These are phyloP conservation scores for Plotosus lineatus DNA, from an alignment of 2,113 vertebrate species.

Conservation along the genomic window DNA sequence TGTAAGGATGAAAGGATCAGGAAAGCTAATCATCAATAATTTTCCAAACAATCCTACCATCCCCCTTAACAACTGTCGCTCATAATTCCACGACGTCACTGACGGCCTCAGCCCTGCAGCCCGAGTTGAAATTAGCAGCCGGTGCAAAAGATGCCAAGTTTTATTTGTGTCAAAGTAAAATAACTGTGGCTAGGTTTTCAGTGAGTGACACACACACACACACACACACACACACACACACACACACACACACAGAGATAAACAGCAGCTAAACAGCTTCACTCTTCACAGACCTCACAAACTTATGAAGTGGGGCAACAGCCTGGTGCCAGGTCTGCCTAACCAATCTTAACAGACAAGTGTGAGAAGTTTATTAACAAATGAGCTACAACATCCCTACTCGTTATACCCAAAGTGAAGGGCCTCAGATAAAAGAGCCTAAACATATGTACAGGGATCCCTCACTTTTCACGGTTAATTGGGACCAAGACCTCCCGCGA, in stretches of 20 bases:
- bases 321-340: conserved; percentile 59
- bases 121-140: conserved; percentile 36
- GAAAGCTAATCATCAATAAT: neutral
- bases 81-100: conserved; percentile 7
- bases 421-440: conserved; percentile 51
- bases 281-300: conserved; percentile 61
- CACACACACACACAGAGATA: no score
- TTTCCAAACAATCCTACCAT: conserved; percentile 1
- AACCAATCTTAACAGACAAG: conserved; percentile 67
- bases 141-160: conserved; percentile 18
- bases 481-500: no score
- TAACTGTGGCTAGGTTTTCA: conserved; percentile 56
- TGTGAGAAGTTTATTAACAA: conserved; percentile 58
- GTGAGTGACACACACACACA: no score
- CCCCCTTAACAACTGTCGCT: neutral
- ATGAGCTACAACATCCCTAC: conserved; percentile 57
- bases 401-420: conserved; percentile 65
- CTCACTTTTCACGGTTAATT: no score
- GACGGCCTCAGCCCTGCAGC: neutral
- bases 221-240: no score
- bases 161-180: conserved; percentile 48
- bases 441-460: no score
- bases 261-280: conserved; percentile 51
- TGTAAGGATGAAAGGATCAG: neutral
- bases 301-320: conserved; percentile 55